Evolutionary conservation across 2,888 invertebrate species (phyloP), one percentile per base, ranked within the genome.

Genomic region (Doris montereyensis): DNA sequence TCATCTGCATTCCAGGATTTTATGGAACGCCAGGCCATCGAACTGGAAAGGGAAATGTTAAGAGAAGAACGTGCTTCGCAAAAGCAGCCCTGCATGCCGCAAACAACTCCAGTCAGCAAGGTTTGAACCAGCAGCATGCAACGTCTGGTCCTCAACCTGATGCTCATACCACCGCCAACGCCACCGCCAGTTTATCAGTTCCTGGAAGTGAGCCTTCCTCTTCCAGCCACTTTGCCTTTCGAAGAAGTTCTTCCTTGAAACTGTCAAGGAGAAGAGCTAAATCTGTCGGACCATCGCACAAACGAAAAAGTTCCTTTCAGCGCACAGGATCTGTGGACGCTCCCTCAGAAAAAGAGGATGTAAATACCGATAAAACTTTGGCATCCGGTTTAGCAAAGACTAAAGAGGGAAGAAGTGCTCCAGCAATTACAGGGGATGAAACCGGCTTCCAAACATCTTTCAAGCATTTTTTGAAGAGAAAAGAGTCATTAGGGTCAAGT

Each of bases 321-420:
- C 80, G 81, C 10, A 81, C 84, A 35, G 82, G 82, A 30, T 84
- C 84, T 8, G 78, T 82, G 72, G 84, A 84, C 67, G 77, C 76
- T 24, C 81, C 34, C 10, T 74, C 73, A 26, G 77, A 34, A 2
- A 32, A 57, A 8, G 58, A 73, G 10, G 78, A 67, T 8, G 74
- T 58, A 17, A 78, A 78, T 35, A 72, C 78, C 8, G 78, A 78
- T 2, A 41, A 35, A 10, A 13, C 30, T 24, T 30, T 82, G 52
- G 78, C 78, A 0, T 28, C 75, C 17, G 32, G 34, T 58, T 60
- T 79, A n/a, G 68, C 70, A 1, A 34, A 67, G 8, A 70, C 60
- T 13, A 76, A 72, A 62, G 79, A 76, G 41, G 79, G 79, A 17
- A 35, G 76, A 28, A 75, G 78, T 75, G 78, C 75, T 3, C 75